A percentile compares a stretch with the other conserved stretches of the same genome.
Conservation (phyloP, 1,140 invertebrate genomes). For the Monochamus saltuarius region DNA sequence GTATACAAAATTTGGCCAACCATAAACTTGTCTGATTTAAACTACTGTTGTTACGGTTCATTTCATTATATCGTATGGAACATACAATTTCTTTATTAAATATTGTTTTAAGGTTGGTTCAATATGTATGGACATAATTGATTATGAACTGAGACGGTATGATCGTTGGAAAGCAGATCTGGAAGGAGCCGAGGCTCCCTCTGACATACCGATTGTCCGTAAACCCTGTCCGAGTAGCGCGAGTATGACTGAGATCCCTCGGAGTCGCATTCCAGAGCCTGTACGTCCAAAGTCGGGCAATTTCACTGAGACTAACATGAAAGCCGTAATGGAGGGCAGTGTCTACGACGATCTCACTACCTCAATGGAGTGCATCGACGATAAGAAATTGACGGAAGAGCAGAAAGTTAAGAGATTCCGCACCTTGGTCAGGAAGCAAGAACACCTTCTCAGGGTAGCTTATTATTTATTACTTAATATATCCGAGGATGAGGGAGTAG, state of each 20-base stretch:
- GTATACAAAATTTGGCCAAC: too few relatives aligned
- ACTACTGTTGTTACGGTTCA: too few relatives aligned
- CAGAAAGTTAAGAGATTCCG: constrained; percentile 46
- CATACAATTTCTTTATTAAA: too few relatives aligned
- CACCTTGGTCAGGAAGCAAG: constrained; percentile 74
- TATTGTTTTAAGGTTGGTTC: constrained; percentile 78
- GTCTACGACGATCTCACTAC: constrained; percentile 66
- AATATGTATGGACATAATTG: constrained; percentile 93
- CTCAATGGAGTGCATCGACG: constrained; percentile 70
- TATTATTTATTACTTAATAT: constrained; percentile 94
- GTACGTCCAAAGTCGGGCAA: constrained; percentile 67
- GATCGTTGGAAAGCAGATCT: constrained; percentile 93
- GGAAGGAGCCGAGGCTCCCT: constrained; percentile 62
- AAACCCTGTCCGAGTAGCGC: constrained; percentile 49
- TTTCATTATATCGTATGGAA: too few relatives aligned
- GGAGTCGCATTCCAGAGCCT: constrained; percentile 67
- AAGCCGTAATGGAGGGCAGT: constrained; percentile 55
- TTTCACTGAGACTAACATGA: constrained; percentile 56
- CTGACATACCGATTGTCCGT: constrained; percentile 39
- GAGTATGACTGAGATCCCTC: constrained; percentile 59
- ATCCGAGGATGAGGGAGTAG: constrained; percentile 90
- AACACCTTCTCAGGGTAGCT: constrained; percentile 82
- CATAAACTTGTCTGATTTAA: too few relatives aligned
- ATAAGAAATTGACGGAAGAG: constrained; percentile 70
- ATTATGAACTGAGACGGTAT: constrained; percentile 89